Base-by-base conservation (phyloP, 2,113 vertebrate species). In the Rana temporaria region DNA sequence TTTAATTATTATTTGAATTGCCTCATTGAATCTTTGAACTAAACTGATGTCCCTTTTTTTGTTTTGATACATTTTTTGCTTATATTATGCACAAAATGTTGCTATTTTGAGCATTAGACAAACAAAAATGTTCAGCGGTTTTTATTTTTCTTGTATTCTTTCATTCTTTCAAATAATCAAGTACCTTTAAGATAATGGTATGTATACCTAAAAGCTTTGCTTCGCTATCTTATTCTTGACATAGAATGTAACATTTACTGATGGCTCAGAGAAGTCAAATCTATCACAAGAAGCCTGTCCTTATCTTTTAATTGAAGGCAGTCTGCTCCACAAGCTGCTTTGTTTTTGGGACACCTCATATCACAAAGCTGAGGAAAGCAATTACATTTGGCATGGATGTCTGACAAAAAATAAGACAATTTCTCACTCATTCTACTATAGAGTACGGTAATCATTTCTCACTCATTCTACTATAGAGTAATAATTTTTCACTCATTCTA, bases 251-350 rank as follows among this genome's bases (percentile, higher is more conserved):
- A 71, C 56, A 80, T 80, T 32, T 62, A 64, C 68, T 72, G 79
- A 55, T 26, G 67, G 26, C 63, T 63, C 38, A 63, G 63, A 81
- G 65, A 52, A 73, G 60, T 55, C 52, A 26, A n/a, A 30, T 64
- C 62, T 73, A 65, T 81, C 79, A 73, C 34, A 64, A 73, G 18
- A 65, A 65, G 69, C 60, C 32, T 64, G 22, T 73, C 59, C 79
- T 81, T 81, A 81, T 81, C 79, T 81, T 81, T 73, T 81, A 81
- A 81, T 81, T 73, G 69, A 73, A 81, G 69, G 22, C 38, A 73
- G 71, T 65, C 79, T 81, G 59, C 59, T 73, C 69, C 60, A 53
- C 59, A 65, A 64, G 69, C 69, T 64, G 69, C 70, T 81, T 81
- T 81, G 68, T 81, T 81, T 81, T 73, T 81, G 42, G 79, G 59